A percentile compares a stretch with the other conserved stretches of the same genome.
These are phyloP conservation scores for Sitobion miscanthi DNA, from an alignment of 1,140 invertebrate genomes.

Conservation along the genomic window DNA sequence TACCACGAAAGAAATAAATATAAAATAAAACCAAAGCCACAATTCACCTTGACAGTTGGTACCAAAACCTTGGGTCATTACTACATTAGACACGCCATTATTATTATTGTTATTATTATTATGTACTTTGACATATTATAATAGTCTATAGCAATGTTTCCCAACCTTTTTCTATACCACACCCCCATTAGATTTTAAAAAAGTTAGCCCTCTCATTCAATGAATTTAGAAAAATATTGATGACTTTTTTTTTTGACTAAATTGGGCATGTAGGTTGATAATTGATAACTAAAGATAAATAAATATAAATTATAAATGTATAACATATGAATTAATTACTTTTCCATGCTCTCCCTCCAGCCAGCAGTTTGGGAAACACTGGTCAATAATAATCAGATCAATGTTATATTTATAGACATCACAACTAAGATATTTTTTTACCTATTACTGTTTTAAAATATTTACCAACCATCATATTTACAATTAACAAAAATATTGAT, in stretches of 20 bases:
- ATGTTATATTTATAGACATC: not conserved
- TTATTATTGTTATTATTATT: not conserved
- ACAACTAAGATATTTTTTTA: not conserved
- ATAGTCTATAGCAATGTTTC: not conserved
- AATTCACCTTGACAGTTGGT: slow-evolving; percentile 36
- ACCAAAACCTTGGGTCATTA: slow-evolving; percentile 36
- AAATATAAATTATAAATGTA: no score
- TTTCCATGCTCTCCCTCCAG: accelerated
- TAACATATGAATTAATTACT: not conserved
- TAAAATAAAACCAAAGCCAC: not conserved
- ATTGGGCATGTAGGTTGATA: not conserved
- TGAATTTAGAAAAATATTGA: no score
- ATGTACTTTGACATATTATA: slow-evolving; percentile 11
- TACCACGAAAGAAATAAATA: not conserved
- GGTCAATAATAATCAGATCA: not conserved
- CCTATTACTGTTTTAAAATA: not conserved
- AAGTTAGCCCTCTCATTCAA: not conserved
- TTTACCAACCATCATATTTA: not conserved
- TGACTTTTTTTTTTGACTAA: not conserved
- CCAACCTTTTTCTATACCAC: not conserved
- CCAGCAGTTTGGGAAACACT: not conserved
- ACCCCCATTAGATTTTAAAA: not conserved
- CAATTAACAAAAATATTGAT: not conserved
- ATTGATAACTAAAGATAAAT: no score
- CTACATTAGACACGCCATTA: not conserved